These are phyloP conservation scores for Cynoglossus semilaevis DNA, from an alignment of 2,113 vertebrate genomes.

Conservation along the genomic window DNA sequence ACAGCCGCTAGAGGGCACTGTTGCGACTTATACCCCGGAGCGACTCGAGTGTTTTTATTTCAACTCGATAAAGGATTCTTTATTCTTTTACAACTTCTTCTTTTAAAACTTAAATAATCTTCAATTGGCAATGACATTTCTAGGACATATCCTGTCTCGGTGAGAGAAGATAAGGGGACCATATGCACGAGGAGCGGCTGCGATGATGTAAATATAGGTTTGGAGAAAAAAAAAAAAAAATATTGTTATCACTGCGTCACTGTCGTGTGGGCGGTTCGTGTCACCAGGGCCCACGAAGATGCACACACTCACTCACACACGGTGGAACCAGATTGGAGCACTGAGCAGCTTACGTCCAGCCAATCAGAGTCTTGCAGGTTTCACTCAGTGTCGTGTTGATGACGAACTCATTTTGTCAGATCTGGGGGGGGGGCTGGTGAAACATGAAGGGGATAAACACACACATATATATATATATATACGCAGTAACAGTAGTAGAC, in stretches of 20 bases:
- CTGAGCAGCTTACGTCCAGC: slow-evolving; percentile 3
- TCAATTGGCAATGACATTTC: too few relatives aligned
- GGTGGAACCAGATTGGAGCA: slow-evolving; percentile 31
- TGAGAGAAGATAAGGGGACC: too few relatives aligned
- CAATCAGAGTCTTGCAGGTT: slow-evolving; percentile 46
- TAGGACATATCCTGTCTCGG: too few relatives aligned
- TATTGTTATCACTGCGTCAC: slow-evolving; percentile 29
- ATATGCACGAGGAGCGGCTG: slow-evolving; percentile 1
- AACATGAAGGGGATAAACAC: slow-evolving; percentile 59
- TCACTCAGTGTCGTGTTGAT: neutral
- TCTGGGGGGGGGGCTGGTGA: slow-evolving; percentile 51
- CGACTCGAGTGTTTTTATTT: too few relatives aligned
- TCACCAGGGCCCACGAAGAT: slow-evolving; percentile 1
- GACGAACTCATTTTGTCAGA: slow-evolving; percentile 26
- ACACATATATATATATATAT: slow-evolving; percentile 33
- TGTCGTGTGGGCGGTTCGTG: slow-evolving; percentile 13
- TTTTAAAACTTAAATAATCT: too few relatives aligned
- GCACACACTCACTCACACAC: neutral
- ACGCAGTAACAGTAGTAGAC: slow-evolving; percentile 67
- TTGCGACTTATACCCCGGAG: too few relatives aligned
- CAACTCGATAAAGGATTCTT: too few relatives aligned
- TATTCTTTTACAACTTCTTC: too few relatives aligned
- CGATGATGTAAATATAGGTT: slow-evolving; percentile 2
- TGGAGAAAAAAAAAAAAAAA: slow-evolving; percentile 28
- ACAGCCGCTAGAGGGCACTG: too few relatives aligned